A percentile compares a stretch with the other conserved stretches of the same genome.
phyloP scores from a whole-genome alignment of 2,797 vertebrate species.

The Lutra lutra region DNA sequence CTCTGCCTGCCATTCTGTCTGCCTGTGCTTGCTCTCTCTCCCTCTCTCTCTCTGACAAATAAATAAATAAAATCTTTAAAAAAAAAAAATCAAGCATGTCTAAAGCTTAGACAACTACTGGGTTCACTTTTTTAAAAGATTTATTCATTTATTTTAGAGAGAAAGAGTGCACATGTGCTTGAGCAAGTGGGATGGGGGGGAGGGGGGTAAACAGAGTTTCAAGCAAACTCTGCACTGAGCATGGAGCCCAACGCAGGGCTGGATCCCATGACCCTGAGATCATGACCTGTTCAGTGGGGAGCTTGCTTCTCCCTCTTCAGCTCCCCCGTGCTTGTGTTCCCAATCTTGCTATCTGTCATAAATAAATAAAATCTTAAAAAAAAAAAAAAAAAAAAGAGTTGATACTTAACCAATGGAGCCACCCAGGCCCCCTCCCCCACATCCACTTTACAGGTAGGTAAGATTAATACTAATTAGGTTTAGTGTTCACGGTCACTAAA shows the following conservation, averaged over 20 bases:
- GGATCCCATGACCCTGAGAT: background rate
- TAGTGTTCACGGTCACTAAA: background rate
- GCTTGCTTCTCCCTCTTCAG: too few species aligned
- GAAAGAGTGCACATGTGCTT: background rate
- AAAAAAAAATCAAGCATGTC: constrained; percentile 21
- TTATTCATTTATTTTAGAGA: background rate
- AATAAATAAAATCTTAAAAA: too few species aligned
- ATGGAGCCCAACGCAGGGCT: background rate
- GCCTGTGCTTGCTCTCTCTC: too few species aligned
- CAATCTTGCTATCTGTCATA: too few species aligned
- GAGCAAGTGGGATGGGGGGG: background rate
- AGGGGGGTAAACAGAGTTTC: background rate
- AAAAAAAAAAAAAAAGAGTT: too few species aligned
- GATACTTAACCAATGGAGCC: background rate
- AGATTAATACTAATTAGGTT: background rate
- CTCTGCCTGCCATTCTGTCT: too few species aligned
- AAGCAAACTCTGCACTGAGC: background rate
- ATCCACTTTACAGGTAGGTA: background rate
- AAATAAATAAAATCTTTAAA: too few species aligned
- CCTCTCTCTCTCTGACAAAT: too few species aligned
- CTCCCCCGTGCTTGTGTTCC: too few species aligned
- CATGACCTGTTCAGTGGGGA: background rate
- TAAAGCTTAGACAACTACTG: background rate
- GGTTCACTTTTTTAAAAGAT: background rate
- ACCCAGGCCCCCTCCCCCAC: background rate